These are phyloP conservation scores for Schizaphis graminum DNA, from an alignment of 2,888 invertebrate genomes.

Conservation along the genomic window DNA sequence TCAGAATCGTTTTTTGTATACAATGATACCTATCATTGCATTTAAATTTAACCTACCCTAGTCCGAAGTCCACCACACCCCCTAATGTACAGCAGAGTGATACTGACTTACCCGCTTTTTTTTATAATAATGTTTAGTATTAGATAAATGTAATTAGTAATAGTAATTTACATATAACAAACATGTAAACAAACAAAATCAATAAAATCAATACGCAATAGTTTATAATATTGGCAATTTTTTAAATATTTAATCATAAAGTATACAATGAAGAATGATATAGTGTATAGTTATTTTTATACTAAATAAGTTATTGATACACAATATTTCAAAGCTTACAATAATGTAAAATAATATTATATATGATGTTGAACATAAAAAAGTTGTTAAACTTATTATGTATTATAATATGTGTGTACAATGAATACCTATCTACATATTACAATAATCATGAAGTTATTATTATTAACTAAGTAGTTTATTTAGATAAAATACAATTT, in stretches of 20 bases:
- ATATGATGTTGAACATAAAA: constrained; percentile 11
- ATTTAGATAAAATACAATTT: constrained; percentile 19
- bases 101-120: too few relatives aligned
- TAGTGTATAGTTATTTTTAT: constrained; percentile 6
- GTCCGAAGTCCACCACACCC: too few relatives aligned
- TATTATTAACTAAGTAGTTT: constrained; percentile 34
- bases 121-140: too few relatives aligned
- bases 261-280: constrained; percentile 13
- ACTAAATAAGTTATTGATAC: constrained; percentile 6
- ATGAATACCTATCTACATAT: background rate
- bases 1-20: too few relatives aligned
- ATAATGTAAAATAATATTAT: constrained; percentile 9
- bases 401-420: background rate
- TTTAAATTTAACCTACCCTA: too few relatives aligned
- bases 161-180: background rate
- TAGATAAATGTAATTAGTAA: too few relatives aligned
- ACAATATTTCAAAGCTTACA: background rate
- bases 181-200: background rate
- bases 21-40: too few relatives aligned
- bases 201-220: background rate
- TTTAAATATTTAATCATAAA: background rate
- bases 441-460: background rate
- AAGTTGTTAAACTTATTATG: background rate
- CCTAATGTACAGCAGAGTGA: too few relatives aligned
- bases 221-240: constrained; percentile 11